Percentiles rank a stretch among this genome's conserved stretches.
Conservation (phyloP, 2,113 vertebrate species). For the Chloropsis cyanopogon region DNA sequence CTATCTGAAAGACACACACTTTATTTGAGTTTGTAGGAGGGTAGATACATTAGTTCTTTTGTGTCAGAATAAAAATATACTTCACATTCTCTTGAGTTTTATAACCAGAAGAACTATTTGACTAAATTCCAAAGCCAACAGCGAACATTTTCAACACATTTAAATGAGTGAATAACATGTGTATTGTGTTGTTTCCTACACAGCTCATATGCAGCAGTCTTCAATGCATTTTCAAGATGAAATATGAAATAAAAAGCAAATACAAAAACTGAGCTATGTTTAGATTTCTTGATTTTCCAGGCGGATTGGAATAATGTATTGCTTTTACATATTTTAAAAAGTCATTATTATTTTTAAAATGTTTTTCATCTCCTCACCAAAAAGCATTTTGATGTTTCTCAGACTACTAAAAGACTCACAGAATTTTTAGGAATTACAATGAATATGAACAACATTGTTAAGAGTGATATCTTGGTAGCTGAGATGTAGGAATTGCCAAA, state of each 20-base stretch:
- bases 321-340: background rate
- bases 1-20: background rate
- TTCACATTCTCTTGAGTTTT: slow-evolving; percentile 24
- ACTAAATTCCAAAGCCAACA: slow-evolving; percentile 44
- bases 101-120: background rate
- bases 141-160: background rate
- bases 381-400: background rate
- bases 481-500: background rate
- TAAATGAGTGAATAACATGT: background rate
- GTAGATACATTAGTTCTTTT: background rate
- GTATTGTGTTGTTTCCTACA: background rate
- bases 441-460: background rate
- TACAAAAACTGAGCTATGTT: background rate
- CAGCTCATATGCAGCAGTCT: background rate
- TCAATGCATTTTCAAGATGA: background rate
- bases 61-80: slow-evolving; percentile 29
- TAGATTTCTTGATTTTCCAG: background rate
- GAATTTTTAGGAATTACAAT: background rate
- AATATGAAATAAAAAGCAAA: background rate
- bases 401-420: background rate
- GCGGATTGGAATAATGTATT: background rate
- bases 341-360: background rate
- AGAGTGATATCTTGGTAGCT: background rate
- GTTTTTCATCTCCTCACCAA: background rate
- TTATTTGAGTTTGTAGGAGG: background rate